Evolutionary conservation across 2,113 vertebrate species (phyloP), one percentile per base, ranked within the genome.

Genomic region (Tonatia bakeri): DNA sequence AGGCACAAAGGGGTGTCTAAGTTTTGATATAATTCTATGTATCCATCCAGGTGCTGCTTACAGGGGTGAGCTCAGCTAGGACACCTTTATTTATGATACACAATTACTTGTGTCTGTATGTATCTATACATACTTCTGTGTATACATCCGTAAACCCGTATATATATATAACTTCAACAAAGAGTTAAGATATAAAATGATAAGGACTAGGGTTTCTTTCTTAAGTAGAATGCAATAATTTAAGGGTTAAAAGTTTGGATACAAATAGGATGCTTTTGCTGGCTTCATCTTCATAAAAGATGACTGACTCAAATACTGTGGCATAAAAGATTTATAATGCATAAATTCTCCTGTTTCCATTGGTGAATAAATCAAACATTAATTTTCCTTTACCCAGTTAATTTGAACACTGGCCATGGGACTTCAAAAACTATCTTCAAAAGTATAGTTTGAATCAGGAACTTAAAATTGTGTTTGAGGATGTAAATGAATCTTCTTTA

Each of bases 321-420:
- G 28, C 43, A 87, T 73, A 84, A 86, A 54, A 86, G 38, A 90
- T 47, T 15, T 77, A 65, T 24, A 24, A 64, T n/a, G 36, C 20
- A 56, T n/a, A 87, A 87, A 56, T 59, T 79, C n/a, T 80, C 64
- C 10, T 77, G 11, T 87, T 90, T 82, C 59, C 59, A 52, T 59
- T 73, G 59, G 16, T 90, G 43, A 91, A 86, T 92, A 90, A 86
- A 85, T 75, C 69, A 94, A 73, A 80, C 22, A 43, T n/a, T 64
- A 89, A 90, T 17, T 76, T 87, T 54, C 33, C 67, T 93, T 87
- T 82, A 38, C 83, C 22, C 38, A 40, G 54, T 84, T 87, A 83
- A 80, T 86, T 69, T 87, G 47, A 96, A 94, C 28, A 86, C 73
- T 22, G 40, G 40, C 38, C 26, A 14, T 47, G 31, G 87, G 45